Conservation (phyloP, 2,113 vertebrate species). For the Neotoma lepida region DNA sequence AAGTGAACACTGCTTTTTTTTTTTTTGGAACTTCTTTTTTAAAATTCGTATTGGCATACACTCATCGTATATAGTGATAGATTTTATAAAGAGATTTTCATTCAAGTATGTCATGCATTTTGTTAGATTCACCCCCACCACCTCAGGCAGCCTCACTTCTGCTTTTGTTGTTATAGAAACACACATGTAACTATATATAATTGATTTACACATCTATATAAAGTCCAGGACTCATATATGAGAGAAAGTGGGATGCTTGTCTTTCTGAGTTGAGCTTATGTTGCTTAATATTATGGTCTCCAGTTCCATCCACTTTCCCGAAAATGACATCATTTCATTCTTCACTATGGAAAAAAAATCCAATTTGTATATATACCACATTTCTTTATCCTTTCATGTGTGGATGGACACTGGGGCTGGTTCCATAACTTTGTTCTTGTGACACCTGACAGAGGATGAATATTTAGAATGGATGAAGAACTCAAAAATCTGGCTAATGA, state of each 20-base stretch:
- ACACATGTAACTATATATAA: neutral
- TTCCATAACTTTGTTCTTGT: neutral
- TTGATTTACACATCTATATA: neutral
- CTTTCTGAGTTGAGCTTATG: neutral
- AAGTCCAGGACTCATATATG: neutral
- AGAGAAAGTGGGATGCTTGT: neutral
- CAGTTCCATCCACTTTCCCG: neutral
- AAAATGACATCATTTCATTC: neutral
- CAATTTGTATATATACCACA: no score
- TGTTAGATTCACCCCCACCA: no score
- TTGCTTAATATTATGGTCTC: neutral
- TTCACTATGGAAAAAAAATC: neutral
- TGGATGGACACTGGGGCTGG: neutral
- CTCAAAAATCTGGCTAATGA: neutral
- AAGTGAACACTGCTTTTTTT: neutral
- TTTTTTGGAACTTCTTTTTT: neutral
- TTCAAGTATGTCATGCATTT: neutral
- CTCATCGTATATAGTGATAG: neutral
- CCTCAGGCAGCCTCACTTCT: neutral
- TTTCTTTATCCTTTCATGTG: neutral
- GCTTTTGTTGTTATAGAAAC: neutral
- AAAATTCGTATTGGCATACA: neutral
- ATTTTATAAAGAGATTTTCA: neutral
- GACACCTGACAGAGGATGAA: neutral
- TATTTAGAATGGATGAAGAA: neutral